Evolutionary conservation across 2,113 vertebrate genomes (phyloP).

Genomic region (Corydoras sp.): DNA sequence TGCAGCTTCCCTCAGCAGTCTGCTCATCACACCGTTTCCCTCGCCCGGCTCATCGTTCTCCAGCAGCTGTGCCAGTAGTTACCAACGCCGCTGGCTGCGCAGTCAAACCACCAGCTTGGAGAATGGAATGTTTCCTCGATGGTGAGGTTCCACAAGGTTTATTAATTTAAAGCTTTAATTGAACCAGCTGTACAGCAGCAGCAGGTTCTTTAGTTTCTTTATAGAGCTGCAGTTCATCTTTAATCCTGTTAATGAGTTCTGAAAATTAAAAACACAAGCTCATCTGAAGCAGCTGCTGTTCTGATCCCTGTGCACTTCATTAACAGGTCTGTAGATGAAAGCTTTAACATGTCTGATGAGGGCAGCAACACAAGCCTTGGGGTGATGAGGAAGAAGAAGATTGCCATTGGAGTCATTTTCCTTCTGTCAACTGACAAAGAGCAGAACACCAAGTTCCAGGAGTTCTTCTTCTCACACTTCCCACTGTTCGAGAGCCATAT

Average conservation of each 20-base stretch:
- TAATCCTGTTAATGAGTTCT: too few relatives aligned
- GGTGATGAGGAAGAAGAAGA: conserved; percentile 91
- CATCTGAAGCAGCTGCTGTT: neutral
- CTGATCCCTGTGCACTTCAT: conserved; percentile 10
- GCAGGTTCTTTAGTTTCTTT: too few relatives aligned
- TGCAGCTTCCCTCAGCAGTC: conserved; percentile 91
- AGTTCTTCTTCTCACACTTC: conserved; percentile 99
- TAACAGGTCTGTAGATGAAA: conserved; percentile 92
- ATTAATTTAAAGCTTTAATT: neutral
- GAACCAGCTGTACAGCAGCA: too few relatives aligned
- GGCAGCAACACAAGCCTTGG: conserved; percentile 80
- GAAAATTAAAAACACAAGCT: too few relatives aligned
- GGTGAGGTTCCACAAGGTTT: conserved; percentile 66
- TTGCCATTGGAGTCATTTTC: conserved; percentile 96
- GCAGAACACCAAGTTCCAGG: conserved; percentile 91
- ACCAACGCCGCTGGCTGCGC: conserved; percentile 93
- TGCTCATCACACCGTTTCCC: conserved; percentile 92
- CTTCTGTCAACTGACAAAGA: conserved; percentile 82
- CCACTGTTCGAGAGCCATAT: conserved; percentile 98
- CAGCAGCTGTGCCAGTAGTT: conserved; percentile 96
- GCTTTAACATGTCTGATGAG: conserved; percentile 97
- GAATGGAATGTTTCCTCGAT: conserved; percentile 95
- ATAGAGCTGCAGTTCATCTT: too few relatives aligned
- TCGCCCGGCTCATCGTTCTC: conserved; percentile 93
- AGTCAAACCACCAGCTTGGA: conserved; percentile 97